These are phyloP conservation scores for Monopis laevigella DNA, from an alignment of 2,888 invertebrate genomes.

Conservation along the genomic window DNA sequence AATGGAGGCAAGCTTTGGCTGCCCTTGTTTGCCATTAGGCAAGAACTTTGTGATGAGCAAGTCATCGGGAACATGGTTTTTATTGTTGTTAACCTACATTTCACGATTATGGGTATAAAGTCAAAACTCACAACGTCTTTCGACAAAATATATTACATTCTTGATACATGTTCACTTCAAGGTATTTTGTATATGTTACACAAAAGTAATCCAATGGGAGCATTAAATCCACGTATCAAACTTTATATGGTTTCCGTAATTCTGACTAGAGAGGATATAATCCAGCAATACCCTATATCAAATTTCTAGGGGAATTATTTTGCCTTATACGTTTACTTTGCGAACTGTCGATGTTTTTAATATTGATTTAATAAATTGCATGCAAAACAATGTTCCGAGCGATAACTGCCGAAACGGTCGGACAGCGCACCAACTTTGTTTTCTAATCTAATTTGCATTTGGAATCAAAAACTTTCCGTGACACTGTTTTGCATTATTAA, in stretches of 20 bases:
- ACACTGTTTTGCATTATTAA: slow-evolving; percentile 69
- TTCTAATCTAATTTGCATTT: slow-evolving; percentile 64
- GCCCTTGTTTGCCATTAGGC: neutral
- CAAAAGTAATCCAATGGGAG: neutral
- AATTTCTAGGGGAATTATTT: slow-evolving; percentile 53
- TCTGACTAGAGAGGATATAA: slow-evolving; percentile 52
- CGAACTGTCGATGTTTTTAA: too few species aligned
- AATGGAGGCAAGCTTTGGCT: slow-evolving; percentile 44
- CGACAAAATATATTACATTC: too few species aligned
- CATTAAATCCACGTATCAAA: too few species aligned
- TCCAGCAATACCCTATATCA: slow-evolving; percentile 54
- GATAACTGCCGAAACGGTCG: slow-evolving; percentile 42
- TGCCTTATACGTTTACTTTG: too few species aligned
- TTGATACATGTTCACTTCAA: too few species aligned
- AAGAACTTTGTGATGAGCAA: too few species aligned
- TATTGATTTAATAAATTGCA: too few species aligned
- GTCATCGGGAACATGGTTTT: too few species aligned
- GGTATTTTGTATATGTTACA: neutral
- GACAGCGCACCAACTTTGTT: slow-evolving; percentile 56
- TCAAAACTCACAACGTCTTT: too few species aligned
- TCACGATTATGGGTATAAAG: too few species aligned
- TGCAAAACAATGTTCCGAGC: too few species aligned
- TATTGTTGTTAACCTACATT: too few species aligned
- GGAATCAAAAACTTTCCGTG: slow-evolving; percentile 66
- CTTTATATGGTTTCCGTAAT: slow-evolving; percentile 64